Base-by-base conservation (phyloP, 2,888 invertebrate species). In the Melanostoma scalare region DNA sequence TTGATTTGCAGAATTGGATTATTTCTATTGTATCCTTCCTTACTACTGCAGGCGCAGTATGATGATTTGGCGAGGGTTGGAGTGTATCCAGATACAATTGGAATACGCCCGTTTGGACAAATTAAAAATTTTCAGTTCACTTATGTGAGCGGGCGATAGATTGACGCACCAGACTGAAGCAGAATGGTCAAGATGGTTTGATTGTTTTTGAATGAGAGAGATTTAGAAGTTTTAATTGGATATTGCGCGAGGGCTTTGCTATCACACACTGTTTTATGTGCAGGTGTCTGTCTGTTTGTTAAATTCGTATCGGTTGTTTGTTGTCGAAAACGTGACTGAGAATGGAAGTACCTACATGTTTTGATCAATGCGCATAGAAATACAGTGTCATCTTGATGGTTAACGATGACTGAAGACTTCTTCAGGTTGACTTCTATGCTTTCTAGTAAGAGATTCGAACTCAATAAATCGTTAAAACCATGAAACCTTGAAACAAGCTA, bases 1-100 rank as follows among this genome's bases (percentile, higher is more conserved):
- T 82, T 82, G 82, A 78, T 69, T 82, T 69, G 68, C 53, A 82
- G 78, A 78, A 82, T 82, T 78, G 82, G 63, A 65, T 73, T 73
- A 78, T 78, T 20, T 82, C 73, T 82, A 74, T 82, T 82, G 82
- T 78, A 63, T 73, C 73, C 73, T 55, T 20, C 20, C 20, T 20
- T 20, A 20, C 20, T 53, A 73, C 68, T 73, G 50, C 73, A 67
- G 68, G 61, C 44, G 50, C 6, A 50, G 44, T 44, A 10, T n/a
- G 63, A 48, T 63, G 48, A 63, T 50, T 63, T 20, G 20, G 20
- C 20, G 63, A 36, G 50, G 30, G 35, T 61, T 36, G 1, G 38
- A n/a, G 36, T 31, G 40, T 9, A 33, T 9, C 42, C 50, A 8
- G 63, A 44, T 44, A 65, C 56, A 61, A 77, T 40, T 63, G 35